Conservation (phyloP, 2,797 vertebrate species). For the Falco biarmicus region DNA sequence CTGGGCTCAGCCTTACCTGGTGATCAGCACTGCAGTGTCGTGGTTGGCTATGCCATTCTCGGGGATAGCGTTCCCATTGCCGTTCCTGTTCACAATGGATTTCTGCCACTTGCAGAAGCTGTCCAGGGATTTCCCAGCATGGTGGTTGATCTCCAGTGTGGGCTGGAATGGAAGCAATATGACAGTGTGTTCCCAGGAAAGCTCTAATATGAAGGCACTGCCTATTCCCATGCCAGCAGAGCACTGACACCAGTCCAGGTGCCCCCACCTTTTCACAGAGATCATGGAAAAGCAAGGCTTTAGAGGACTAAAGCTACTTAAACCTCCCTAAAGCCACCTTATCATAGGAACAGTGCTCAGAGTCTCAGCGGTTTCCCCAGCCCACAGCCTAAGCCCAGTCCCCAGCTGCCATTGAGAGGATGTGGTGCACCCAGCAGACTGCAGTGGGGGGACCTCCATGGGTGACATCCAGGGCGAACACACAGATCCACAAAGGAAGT, state of each 20-base stretch:
- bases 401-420: neutral
- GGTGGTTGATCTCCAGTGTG: constrained; percentile 95
- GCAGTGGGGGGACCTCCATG: neutral
- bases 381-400: neutral
- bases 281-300: neutral
- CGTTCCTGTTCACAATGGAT: constrained; percentile 91
- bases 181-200: neutral
- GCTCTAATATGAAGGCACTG: neutral
- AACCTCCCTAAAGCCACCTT: neutral
- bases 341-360: neutral
- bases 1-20: constrained; percentile 80
- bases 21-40: constrained; percentile 96
- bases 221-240: neutral
- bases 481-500: neutral
- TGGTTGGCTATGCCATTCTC: constrained; percentile 97
- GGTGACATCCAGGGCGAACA: neutral
- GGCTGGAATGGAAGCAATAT: constrained; percentile 78
- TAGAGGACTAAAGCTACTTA: neutral
- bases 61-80: constrained; percentile 93
- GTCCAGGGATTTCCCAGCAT: constrained; percentile 96
- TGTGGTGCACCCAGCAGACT: neutral
- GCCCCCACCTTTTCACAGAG: neutral
- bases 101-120: constrained; percentile 99
- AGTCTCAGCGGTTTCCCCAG: neutral
- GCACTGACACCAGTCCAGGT: neutral